Evolutionary conservation across 2,888 invertebrate species (phyloP).

Genomic region (Altica lythri): DNA sequence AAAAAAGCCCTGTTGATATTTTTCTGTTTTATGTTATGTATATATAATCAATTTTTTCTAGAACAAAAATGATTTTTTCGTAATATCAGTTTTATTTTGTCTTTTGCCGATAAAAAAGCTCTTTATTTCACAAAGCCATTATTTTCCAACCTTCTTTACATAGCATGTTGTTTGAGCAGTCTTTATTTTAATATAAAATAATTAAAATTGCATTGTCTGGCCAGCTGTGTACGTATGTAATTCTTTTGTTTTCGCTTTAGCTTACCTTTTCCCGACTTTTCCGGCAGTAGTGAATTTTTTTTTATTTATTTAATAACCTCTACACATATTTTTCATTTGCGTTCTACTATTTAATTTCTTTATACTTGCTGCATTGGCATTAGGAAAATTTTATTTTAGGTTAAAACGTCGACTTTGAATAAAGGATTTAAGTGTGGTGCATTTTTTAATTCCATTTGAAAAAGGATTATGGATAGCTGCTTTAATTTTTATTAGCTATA

Average conservation of each 20-base stretch:
- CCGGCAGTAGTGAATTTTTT: conserved; percentile 28
- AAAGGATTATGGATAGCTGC: too few species aligned
- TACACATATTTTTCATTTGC: conserved; percentile 25
- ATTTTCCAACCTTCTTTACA: conserved; percentile 15
- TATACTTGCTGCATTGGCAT: conserved; percentile 24
- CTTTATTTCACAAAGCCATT: neutral
- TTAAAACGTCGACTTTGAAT: too few species aligned
- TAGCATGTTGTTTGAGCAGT: conserved; percentile 31
- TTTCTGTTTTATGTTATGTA: too few species aligned
- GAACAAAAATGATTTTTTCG: too few species aligned
- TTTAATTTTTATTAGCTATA: too few species aligned
- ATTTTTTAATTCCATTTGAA: too few species aligned
- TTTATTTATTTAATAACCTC: conserved; percentile 26
- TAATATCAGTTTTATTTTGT: neutral
- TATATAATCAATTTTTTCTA: too few species aligned
- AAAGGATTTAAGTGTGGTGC: too few species aligned
- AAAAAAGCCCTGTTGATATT: too few species aligned
- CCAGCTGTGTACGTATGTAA: conserved; percentile 33
- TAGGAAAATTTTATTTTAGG: conserved; percentile 22
- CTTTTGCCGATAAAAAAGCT: neutral
- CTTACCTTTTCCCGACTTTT: conserved; percentile 29
- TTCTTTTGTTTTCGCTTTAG: conserved; percentile 31
- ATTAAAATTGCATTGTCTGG: conserved; percentile 37
- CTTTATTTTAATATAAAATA: conserved; percentile 37
- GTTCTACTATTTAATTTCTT: conserved; percentile 34